Conservation (phyloP, 2,888 invertebrate genomes). For the Oscheius sp. region DNA sequence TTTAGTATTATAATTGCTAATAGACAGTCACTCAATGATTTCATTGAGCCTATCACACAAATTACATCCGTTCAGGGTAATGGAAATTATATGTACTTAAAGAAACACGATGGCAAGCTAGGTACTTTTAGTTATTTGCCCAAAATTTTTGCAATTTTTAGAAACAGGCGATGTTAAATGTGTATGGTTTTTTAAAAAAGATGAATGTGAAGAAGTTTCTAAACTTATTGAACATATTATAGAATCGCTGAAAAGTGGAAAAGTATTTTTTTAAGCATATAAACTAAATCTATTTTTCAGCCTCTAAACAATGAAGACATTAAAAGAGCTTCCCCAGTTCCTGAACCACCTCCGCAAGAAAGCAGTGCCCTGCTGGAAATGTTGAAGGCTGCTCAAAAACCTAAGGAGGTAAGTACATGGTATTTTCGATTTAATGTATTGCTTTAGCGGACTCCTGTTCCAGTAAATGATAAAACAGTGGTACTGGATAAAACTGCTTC, state of each 20-base stretch:
- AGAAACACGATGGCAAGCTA: slow-evolving; percentile 51
- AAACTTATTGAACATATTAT: slow-evolving; percentile 41
- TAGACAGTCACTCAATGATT: slow-evolving; percentile 57
- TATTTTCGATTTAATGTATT: too few species aligned
- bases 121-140: neutral
- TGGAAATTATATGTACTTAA: slow-evolving; percentile 57
- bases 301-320: neutral
- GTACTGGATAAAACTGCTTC: slow-evolving; percentile 10
- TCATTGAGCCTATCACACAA: slow-evolving; percentile 55
- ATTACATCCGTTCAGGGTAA: slow-evolving; percentile 48
- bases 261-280: slow-evolving; percentile 1
- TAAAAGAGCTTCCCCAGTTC: slow-evolving; percentile 8
- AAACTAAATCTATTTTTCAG: slow-evolving; percentile 8
- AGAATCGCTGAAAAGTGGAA: slow-evolving; percentile 37
- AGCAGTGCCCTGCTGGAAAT: slow-evolving; percentile 35
- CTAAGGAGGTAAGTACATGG: slow-evolving; percentile 5
- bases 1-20: slow-evolving; percentile 64
- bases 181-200: slow-evolving; percentile 52
- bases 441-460: neutral
- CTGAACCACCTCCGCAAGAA: slow-evolving; percentile 2
- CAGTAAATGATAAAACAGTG: neutral
- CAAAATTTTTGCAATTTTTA: neutral
- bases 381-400: slow-evolving; percentile 32
- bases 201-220: slow-evolving; percentile 41
- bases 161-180: slow-evolving; percentile 50